These are phyloP conservation scores for Gobionotothen gibberifrons DNA, from an alignment of 2,797 vertebrate species.

Conservation along the genomic window DNA sequence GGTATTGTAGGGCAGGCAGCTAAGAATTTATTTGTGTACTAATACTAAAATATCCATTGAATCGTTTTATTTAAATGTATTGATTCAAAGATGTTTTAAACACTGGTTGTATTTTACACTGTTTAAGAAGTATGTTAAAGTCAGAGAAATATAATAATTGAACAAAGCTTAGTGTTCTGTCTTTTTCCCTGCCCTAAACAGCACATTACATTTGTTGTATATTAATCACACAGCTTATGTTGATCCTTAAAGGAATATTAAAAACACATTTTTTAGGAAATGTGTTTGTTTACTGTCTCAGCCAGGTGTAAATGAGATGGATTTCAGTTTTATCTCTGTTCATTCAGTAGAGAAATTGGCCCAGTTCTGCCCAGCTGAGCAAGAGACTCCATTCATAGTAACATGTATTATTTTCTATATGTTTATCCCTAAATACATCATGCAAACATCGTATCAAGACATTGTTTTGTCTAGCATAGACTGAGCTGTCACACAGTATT, in stretches of 20 bases:
- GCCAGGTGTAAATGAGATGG: conserved; percentile 12
- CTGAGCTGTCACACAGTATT: conserved; percentile 10
- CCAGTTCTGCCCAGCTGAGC: conserved; percentile 26
- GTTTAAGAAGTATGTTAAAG: conserved; percentile 1
- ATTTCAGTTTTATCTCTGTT: conserved; percentile 42
- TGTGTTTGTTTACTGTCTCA: conserved; percentile 23
- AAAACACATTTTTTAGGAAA: conserved; percentile 3
- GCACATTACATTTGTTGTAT: not conserved
- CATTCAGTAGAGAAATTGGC: conserved; percentile 46
- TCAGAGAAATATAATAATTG: not conserved
- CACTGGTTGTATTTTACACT: conserved; percentile 1
- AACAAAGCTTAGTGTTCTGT: not conserved
- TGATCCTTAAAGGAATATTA: conserved; percentile 11
- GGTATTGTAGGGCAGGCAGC: not conserved
- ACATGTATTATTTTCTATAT: conserved; percentile 28
- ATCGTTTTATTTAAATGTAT: conserved; percentile 11
- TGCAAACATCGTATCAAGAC: not conserved
- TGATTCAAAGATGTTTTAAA: conserved; percentile 17
- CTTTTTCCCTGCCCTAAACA: not conserved
- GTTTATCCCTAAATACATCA: conserved; percentile 14
- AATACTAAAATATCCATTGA: conserved; percentile 18
- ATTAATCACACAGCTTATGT: not conserved
- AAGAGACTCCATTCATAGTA: conserved; percentile 15
- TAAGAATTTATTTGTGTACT: conserved; percentile 15
- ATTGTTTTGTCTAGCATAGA: not conserved